These are phyloP conservation scores for Hypocryptadius cinnamomeus DNA, from an alignment of 2,113 vertebrate genomes.

Conservation along the genomic window DNA sequence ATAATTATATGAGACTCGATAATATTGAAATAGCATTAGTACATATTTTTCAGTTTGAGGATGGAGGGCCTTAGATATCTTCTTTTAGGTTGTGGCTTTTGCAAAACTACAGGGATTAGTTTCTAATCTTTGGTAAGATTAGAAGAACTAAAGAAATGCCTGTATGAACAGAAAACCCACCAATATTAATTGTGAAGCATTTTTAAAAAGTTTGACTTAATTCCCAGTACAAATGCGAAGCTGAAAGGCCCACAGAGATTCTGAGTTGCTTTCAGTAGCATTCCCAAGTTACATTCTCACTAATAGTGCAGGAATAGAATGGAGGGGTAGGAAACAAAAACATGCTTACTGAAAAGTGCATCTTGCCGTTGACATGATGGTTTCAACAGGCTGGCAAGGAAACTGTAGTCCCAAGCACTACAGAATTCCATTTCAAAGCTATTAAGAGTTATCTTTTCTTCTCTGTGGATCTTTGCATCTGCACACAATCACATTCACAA, in stretches of 20 bases:
- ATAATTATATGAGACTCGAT: not conserved
- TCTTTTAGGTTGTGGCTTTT: not conserved
- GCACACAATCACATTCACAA: not conserved
- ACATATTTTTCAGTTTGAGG: not conserved
- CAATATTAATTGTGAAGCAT: not conserved
- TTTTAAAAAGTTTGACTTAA: not conserved
- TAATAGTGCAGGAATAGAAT: not conserved
- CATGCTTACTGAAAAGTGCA: rapidly evolving
- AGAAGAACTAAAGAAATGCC: not conserved
- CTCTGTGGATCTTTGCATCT: not conserved
- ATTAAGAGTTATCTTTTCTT: not conserved
- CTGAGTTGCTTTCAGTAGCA: not conserved
- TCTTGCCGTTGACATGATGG: not conserved
- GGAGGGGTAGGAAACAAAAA: not conserved
- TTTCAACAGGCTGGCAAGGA: not conserved
- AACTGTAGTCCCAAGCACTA: not conserved
- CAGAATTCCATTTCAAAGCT: not conserved
- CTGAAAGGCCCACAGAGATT: not conserved
- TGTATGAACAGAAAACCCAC: not conserved
- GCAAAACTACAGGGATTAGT: not conserved
- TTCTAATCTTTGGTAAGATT: not conserved
- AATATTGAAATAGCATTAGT: not conserved
- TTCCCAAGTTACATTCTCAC: not conserved
- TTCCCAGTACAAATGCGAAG: not conserved
- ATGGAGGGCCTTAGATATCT: not conserved